Evolutionary conservation across 1,140 invertebrate genomes (phyloP).

Genomic region (Atopsyche davidsoni): DNA sequence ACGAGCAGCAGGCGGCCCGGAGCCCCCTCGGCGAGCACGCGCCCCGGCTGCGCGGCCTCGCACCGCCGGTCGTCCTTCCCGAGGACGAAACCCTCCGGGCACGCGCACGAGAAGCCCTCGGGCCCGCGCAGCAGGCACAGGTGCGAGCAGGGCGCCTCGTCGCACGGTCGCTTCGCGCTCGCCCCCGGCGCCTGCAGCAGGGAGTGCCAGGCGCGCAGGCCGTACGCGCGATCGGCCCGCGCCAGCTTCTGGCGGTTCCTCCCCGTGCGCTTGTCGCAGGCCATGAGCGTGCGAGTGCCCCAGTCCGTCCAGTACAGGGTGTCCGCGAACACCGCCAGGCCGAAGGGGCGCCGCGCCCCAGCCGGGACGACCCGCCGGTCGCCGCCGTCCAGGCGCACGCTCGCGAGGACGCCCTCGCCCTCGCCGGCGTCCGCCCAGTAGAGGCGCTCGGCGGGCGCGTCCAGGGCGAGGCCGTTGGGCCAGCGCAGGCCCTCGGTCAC

Average conservation of each 20-base stretch:
- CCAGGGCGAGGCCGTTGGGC: conserved; percentile 86
- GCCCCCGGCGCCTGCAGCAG: too few species aligned
- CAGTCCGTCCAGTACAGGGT: conserved; percentile 83
- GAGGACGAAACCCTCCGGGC: conserved; percentile 73
- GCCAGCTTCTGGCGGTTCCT: conserved; percentile 52
- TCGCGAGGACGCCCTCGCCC: conserved; percentile 60
- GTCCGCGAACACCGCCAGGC: conserved; percentile 82
- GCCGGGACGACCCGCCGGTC: conserved; percentile 58
- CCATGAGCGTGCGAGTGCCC: conserved; percentile 56
- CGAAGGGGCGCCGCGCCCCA: conserved; percentile 79
- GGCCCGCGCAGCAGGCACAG: conserved; percentile 69
- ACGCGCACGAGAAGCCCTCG: conserved; percentile 63
- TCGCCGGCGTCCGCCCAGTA: conserved; percentile 77
- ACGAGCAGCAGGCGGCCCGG: conserved; percentile 38
- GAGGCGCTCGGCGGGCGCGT: conserved; percentile 70
- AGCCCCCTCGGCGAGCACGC: conserved; percentile 38
- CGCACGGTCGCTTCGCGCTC: conserved; percentile 63
- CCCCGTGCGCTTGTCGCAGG: conserved; percentile 62
- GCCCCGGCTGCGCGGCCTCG: conserved; percentile 33
- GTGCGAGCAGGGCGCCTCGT: conserved; percentile 61
- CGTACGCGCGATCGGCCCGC: conserved; percentile 51
- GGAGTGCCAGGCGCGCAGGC: too few species aligned
- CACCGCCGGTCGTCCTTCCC: conserved; percentile 54
- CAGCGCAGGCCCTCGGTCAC: conserved; percentile 63
- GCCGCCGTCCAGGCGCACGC: conserved; percentile 66